phyloP scores from a whole-genome alignment of 92 coral and sea anemone genomes.

The Plumapathes pennacea region DNA sequence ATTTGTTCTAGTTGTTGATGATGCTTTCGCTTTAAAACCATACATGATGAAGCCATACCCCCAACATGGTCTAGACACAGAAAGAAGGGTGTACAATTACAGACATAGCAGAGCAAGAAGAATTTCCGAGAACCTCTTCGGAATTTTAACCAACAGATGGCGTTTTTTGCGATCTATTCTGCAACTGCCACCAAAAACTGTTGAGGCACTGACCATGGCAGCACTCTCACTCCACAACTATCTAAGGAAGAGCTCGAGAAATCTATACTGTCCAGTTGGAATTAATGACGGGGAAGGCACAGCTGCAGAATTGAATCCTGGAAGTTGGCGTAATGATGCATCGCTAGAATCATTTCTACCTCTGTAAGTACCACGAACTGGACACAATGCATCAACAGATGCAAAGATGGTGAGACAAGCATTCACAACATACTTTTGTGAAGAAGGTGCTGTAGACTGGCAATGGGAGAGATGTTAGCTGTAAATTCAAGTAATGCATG shows the following conservation, averaged over 20 bases:
- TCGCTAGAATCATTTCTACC: no score
- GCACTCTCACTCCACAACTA: conserved; percentile 21
- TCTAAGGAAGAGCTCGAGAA: conserved; percentile 14
- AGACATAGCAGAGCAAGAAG: conserved; percentile 49
- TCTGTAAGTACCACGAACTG: no score
- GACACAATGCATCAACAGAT: no score
- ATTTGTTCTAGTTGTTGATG: conserved; percentile 40
- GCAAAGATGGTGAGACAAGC: no score
- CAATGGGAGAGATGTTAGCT: no score
- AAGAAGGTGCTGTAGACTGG: no score
- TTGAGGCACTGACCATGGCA: conserved; percentile 5
- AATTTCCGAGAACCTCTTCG: conserved; percentile 36
- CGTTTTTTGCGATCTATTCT: conserved; percentile 19
- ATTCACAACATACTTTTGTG: no score
- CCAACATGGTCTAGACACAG: conserved; percentile 28
- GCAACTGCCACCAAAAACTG: conserved; percentile 8
- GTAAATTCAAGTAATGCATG: no score
- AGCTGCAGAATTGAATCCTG: not conserved
- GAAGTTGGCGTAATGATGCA: no score
- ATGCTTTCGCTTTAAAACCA: conserved; percentile 34
- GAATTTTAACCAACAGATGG: conserved; percentile 52
- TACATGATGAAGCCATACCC: conserved; percentile 54
- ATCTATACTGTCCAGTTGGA: conserved; percentile 15
- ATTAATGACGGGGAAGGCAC: conserved; percentile 3
- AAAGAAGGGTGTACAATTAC: conserved; percentile 49